phyloP scores from a whole-genome alignment of 2,113 vertebrate species.

The Galemys pyrenaicus region DNA sequence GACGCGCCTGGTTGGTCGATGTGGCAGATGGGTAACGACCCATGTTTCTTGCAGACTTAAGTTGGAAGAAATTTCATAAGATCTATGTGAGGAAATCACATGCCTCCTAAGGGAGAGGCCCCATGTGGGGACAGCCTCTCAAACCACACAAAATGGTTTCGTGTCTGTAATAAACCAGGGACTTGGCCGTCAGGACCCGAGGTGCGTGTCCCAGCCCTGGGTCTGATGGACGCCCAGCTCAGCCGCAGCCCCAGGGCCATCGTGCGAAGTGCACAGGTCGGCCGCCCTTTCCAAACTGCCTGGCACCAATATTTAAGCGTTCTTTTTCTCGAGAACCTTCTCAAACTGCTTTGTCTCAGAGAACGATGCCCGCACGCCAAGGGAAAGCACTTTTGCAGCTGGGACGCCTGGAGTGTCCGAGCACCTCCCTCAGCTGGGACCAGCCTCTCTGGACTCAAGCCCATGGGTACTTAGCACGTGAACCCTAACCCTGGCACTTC shows the following conservation, averaged over 20 bases:
- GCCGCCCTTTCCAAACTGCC: background rate
- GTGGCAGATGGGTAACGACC: background rate
- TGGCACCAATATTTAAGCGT: background rate
- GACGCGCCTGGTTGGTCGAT: background rate
- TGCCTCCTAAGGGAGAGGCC: background rate
- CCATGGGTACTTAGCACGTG: background rate
- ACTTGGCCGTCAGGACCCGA: background rate
- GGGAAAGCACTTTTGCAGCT: background rate
- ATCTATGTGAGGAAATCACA: background rate
- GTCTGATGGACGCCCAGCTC: background rate
- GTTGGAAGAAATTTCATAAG: background rate
- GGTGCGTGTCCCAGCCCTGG: background rate
- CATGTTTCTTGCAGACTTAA: background rate
- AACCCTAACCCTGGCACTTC: background rate
- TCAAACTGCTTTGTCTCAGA: background rate
- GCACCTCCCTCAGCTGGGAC: background rate
- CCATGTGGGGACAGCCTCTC: background rate
- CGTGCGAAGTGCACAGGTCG: background rate
- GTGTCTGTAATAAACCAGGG: constrained; percentile 2
- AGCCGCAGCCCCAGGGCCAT: background rate
- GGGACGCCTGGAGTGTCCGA: too few relatives aligned
- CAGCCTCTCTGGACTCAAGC: background rate
- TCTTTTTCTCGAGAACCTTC: background rate
- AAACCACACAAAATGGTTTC: background rate
- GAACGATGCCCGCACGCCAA: background rate